Base-by-base conservation (phyloP, 2,888 invertebrate species). In the Euzophera pinguis region DNA sequence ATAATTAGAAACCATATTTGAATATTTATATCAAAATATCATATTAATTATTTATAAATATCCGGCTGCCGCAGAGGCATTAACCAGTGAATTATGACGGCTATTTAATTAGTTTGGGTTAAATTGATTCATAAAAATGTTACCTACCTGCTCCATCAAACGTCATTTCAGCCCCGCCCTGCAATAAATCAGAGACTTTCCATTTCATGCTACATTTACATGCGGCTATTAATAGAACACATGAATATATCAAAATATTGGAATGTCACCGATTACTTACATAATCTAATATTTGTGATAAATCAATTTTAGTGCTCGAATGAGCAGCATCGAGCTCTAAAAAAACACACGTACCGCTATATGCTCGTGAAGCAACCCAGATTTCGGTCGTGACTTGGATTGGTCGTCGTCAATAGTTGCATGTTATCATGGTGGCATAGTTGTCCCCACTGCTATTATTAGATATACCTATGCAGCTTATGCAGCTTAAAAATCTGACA, bases 1-100 rank as follows among this genome's bases (percentile, higher is more conserved):
- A n/a, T 43, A 43, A 49, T 37, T 48, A 42, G 49, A 53, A 53
- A 53, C 49, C 37, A 27, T 16, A 43, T 49, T 43, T 37, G 17
- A 43, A 34, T 50, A 50, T 8, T 1, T 13, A 17, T 27, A 39
- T 29, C 16, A 29, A 16, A 41, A 50, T 29, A 14, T 8, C 1
- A 43, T 9, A 3, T 32, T 47, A 16, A 37, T 22, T 35, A 32
- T 41, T n/a, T 13, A 41, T 32, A 34, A 12, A 34, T 45, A 27
- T 27, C 9, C 5, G 22, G 22, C 22, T 22, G 22, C 22, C 50
- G 37, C 29, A 12, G 1, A 12, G 43, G 27, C 12, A 8, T 8
- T 17, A 16, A 6, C 22, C 9, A 3, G 13, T 13, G 1, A 29
- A 1, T 43, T 27, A 27, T 43, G 13, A 13, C 13, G 29, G 29